These are phyloP conservation scores for Nyctereutes procyonoides DNA, from an alignment of 2,113 vertebrate species.

Conservation along the genomic window DNA sequence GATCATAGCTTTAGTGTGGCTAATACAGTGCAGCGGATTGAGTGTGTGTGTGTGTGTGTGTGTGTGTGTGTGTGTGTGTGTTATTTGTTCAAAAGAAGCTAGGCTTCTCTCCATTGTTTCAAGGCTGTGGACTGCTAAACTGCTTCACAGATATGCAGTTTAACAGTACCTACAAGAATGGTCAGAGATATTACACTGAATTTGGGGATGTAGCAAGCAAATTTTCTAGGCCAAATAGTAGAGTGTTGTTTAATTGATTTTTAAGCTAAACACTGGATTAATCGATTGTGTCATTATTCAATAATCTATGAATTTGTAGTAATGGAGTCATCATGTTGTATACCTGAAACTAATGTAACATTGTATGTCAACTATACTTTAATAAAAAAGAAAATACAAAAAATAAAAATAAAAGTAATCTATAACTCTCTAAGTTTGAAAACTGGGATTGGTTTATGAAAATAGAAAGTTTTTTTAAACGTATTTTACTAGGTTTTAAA, in stretches of 20 bases:
- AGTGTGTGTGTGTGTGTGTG: background rate
- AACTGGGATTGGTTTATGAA: slow-evolving; percentile 11
- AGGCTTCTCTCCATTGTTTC: background rate
- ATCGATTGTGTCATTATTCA: background rate
- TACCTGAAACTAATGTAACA: background rate
- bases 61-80: background rate
- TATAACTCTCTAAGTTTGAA: slow-evolving; percentile 14
- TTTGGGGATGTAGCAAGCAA: background rate
- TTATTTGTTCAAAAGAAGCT: background rate
- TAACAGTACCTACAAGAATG: background rate
- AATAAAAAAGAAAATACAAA: background rate
- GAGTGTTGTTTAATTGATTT: slow-evolving; percentile 13
- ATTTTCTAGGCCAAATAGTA: background rate
- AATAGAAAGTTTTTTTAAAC: slow-evolving; percentile 37
- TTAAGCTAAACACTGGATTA: slow-evolving; percentile 25
- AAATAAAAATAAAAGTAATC: background rate
- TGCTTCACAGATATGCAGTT: background rate
- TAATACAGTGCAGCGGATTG: background rate
- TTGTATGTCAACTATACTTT: background rate
- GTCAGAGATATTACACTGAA: background rate
- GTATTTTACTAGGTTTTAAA: slow-evolving; percentile 12
- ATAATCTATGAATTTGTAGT: background rate
- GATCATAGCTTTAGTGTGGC: background rate
- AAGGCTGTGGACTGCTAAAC: background rate
- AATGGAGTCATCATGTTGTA: background rate